Percentiles rank a stretch among this genome's conserved stretches.
These are phyloP conservation scores for Plestiodon gilberti DNA, from an alignment of 2,113 vertebrate genomes.

Conservation along the genomic window DNA sequence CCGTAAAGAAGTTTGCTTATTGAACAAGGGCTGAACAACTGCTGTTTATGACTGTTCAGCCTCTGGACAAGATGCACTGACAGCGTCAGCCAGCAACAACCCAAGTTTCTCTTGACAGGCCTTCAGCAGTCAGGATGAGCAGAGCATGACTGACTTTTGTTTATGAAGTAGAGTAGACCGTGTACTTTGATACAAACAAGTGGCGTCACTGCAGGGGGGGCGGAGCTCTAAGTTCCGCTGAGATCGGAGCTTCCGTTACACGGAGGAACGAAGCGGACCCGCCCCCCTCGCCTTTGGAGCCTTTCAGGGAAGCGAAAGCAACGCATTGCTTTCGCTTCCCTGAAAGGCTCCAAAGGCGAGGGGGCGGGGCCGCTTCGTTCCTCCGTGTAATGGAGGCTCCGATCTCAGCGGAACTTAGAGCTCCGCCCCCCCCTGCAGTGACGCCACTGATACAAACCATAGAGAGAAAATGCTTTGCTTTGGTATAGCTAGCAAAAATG, in stretches of 20 bases:
- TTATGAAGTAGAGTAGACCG: conserved; percentile 42
- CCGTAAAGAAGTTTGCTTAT: neutral
- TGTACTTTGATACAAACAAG: conserved; percentile 33
- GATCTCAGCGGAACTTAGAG: too few relatives aligned
- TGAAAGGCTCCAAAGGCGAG: too few relatives aligned
- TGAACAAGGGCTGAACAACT: neutral
- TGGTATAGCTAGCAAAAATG: neutral
- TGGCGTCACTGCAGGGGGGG: too few relatives aligned
- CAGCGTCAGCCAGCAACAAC: neutral
- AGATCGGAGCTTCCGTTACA: too few relatives aligned
- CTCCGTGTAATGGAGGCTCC: too few relatives aligned
- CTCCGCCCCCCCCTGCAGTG: too few relatives aligned
- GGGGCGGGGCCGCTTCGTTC: too few relatives aligned
- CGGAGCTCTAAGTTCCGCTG: too few relatives aligned
- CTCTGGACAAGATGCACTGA: neutral
- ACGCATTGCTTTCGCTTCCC: too few relatives aligned
- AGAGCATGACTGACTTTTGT: neutral
- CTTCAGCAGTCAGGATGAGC: neutral
- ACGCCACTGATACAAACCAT: conserved; percentile 36
- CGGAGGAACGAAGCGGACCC: too few relatives aligned
- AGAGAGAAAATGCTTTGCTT: conserved; percentile 22
- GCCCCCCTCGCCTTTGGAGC: too few relatives aligned
- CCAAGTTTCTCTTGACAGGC: neutral
- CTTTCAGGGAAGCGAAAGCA: too few relatives aligned
- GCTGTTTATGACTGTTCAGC: neutral